Conservation (phyloP, 2,797 vertebrate genomes). For the Amblyraja radiata region DNA sequence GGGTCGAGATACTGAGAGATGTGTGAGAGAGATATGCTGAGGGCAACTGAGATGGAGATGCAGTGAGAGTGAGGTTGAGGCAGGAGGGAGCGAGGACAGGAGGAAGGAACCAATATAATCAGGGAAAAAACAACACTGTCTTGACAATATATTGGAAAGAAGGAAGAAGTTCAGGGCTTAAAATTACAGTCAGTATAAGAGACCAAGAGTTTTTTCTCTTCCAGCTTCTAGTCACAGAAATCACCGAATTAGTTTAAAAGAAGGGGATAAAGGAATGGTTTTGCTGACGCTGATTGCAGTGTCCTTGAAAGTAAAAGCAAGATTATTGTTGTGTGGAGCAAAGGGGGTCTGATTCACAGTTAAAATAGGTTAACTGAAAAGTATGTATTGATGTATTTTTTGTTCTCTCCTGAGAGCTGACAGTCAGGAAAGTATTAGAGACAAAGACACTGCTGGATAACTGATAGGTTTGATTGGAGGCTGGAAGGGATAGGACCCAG, state of each 20-base stretch:
- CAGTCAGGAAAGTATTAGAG: neutral
- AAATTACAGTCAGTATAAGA: neutral
- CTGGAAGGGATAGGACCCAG: neutral
- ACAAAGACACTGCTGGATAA: neutral
- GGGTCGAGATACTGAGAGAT: neutral
- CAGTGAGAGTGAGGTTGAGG: neutral
- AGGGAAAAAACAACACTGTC: too few relatives aligned
- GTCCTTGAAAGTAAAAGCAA: constrained; percentile 21
- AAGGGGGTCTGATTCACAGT: neutral
- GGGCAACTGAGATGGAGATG: neutral
- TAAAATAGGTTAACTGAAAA: neutral
- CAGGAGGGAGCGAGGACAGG: neutral
- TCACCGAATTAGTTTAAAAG: neutral
- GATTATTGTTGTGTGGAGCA: constrained; percentile 35
- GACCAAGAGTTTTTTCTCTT: neutral
- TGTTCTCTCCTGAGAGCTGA: neutral
- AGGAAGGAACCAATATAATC: too few relatives aligned
- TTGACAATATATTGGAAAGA: neutral
- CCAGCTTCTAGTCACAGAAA: neutral
- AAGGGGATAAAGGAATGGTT: neutral
- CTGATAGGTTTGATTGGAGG: neutral
- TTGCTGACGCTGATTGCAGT: neutral
- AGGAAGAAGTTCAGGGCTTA: neutral
- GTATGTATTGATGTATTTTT: neutral
- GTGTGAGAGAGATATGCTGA: neutral